Evolutionary conservation across 2,113 vertebrate genomes (phyloP).

Genomic region (Apistogramma diplotaenia): DNA sequence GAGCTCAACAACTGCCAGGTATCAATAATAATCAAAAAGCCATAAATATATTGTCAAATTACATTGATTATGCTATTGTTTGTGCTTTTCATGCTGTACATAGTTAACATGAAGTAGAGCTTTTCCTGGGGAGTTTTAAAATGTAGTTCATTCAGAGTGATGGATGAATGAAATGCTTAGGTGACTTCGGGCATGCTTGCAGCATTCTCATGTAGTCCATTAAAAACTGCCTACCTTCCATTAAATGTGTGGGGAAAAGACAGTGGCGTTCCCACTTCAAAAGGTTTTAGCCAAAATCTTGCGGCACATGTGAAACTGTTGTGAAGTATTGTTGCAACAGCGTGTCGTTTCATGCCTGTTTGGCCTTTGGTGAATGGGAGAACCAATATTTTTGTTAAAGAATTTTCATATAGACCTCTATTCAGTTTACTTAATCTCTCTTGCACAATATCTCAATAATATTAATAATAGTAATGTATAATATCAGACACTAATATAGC

Average conservation of each 20-base stretch:
- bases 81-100: background rate
- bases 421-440: no score
- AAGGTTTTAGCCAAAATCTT: background rate
- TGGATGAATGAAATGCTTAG: background rate
- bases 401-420: no score
- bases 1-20: constrained; percentile 99
- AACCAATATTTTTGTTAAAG: no score
- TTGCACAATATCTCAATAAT: no score
- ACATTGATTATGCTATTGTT: background rate
- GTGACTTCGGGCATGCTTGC: background rate
- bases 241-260: background rate
- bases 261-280: background rate
- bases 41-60: background rate
- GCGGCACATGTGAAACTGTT: no score
- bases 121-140: background rate
- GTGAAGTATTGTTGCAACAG: no score
- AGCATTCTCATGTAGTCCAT: background rate
- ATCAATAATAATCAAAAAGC: background rate
- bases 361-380: no score
- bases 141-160: background rate
- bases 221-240: background rate
- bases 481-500: background rate
- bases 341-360: no score
- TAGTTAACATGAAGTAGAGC: background rate
- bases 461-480: no score